Evolutionary conservation across 2,113 vertebrate genomes (phyloP), one percentile per base, ranked within the genome.

Genomic region (Lanius collurio): DNA sequence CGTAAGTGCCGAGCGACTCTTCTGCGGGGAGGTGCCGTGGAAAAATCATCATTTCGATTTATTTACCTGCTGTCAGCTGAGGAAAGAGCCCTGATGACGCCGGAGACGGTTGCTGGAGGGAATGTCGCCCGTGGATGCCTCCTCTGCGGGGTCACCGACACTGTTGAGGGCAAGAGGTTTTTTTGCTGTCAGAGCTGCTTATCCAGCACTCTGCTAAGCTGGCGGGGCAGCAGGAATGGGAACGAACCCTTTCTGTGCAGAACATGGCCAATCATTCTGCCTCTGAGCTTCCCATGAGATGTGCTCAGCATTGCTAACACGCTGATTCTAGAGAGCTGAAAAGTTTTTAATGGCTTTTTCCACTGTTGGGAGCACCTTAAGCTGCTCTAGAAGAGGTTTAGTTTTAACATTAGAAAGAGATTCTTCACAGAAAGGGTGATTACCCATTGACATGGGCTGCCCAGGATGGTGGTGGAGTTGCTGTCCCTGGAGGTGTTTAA

Each of bases 221-320:
- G 1, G 37, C 0, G 5, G 5, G 31, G 31, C 60, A 6, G 75
- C 81, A 11, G 41, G 18, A 11, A 23, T 0, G 7, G 41, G 71
- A 68, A 14, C 24, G 2, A 19, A 1, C 53, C 49, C 73, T 22
- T 64, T 27, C 31, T 28, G 42, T 14, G 39, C 11, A 5, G 56
- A 49, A 6, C 10, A 0, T 0, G 35, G 47, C 47, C 37, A 11
- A 21, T 5, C 3, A 1, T 15, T n/a, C 42, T 0, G 0, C 6
- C 46, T 2, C 67, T 6, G 71, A 7, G 30, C 70, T 31, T 18
- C 20, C 46, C 4, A 1, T 0, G 5, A 4, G 60, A 2, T 20
- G 60, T 3, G 37, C 37, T 28, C 1, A 1, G 55, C 39, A 1
- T 7, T 0, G 7, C 47, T 9, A 2, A 4, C 1, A 5, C 0